phyloP scores from a whole-genome alignment of 2,797 vertebrate species.

The Anomalospiza imberbis region DNA sequence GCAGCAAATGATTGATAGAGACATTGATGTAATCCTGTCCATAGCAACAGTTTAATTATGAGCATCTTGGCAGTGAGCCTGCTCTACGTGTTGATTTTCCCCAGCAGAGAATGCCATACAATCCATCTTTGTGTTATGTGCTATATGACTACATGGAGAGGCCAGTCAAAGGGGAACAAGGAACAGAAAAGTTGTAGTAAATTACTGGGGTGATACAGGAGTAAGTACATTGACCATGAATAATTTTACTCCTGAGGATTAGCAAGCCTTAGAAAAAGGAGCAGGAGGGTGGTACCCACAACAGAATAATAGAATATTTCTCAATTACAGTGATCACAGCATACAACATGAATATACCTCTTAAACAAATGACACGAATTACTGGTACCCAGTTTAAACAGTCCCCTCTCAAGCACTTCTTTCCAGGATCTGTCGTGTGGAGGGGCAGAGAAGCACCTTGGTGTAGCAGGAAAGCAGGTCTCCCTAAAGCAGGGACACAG shows the following conservation, averaged over 20 bases:
- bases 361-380: background rate
- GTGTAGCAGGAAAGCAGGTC: background rate
- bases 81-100: constrained; percentile 67
- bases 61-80: constrained; percentile 65
- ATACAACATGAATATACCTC: background rate
- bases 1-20: constrained; percentile 45
- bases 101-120: constrained; percentile 67
- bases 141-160: constrained; percentile 56
- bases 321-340: background rate
- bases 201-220: constrained; percentile 70
- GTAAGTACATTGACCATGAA: constrained; percentile 75
- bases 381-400: background rate
- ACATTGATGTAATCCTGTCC: constrained; percentile 66
- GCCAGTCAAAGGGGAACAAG: constrained; percentile 69
- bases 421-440: background rate
- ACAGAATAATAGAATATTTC: background rate
- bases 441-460: background rate
- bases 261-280: constrained; percentile 26
- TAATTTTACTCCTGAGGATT: constrained; percentile 57
- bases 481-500: background rate
- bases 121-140: constrained; percentile 65
- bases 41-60: constrained; percentile 74
- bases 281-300: background rate
- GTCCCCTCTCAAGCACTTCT: background rate
- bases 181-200: constrained; percentile 57